Conservation (phyloP, 2,113 vertebrate genomes). For the Nansenia antarctica region DNA sequence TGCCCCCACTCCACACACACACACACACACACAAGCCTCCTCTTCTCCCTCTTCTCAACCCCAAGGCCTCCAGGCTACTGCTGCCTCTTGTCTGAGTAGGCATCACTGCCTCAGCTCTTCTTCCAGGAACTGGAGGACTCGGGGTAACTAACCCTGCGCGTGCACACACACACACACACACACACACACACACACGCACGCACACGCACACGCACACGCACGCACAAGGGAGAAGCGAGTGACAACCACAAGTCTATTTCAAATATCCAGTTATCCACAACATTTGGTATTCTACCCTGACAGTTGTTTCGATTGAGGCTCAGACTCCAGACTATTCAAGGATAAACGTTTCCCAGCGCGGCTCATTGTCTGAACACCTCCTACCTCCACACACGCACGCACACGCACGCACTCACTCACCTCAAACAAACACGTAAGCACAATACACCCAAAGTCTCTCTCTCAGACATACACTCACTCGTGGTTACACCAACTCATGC, state of each 20-base stretch:
- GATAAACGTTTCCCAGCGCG: too few relatives aligned
- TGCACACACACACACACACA: not conserved
- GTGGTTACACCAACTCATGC: too few relatives aligned
- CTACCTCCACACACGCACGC: not conserved
- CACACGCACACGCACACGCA: conserved; percentile 2
- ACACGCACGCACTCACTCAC: not conserved
- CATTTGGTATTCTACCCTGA: not conserved
- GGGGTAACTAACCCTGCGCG: too few relatives aligned
- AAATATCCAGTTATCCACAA: not conserved
- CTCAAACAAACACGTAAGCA: not conserved
- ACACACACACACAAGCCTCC: too few relatives aligned
- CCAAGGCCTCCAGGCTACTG: not conserved
- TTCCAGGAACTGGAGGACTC: too few relatives aligned
- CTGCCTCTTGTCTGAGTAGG: not conserved
- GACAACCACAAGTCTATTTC: not conserved
- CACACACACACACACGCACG: not conserved
- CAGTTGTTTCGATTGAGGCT: not conserved
- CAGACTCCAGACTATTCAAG: too few relatives aligned
- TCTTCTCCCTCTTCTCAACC: not conserved
- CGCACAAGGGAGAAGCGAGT: not conserved
- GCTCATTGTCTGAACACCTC: too few relatives aligned
- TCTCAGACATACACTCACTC: too few relatives aligned
- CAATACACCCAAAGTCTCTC: too few relatives aligned
- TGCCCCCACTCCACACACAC: not conserved
- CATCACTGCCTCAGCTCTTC: not conserved